Evolutionary conservation across 2,797 vertebrate species (phyloP), one percentile per base, ranked within the genome.

Genomic region (Tragelaphus eurycerus): DNA sequence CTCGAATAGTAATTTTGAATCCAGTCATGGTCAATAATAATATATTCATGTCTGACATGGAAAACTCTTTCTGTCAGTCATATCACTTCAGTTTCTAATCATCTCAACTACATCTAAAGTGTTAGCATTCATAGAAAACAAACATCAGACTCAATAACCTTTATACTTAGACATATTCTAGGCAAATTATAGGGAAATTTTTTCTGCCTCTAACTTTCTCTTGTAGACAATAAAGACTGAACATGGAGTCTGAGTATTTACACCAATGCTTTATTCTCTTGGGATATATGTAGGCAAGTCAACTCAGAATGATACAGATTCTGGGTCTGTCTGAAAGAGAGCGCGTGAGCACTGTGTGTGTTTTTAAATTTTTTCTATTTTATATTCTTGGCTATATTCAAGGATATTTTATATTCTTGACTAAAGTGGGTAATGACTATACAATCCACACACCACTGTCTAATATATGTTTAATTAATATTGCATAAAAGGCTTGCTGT

Each of bases 401-500:
- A 71, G 31, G 31, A 67, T 92, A 94, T 95, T 97, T 97, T 96
- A 92, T 97, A 94, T 92, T 92, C 87, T 95, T 95, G 79, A 94
- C 79, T 95, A 93, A 97, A 95, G 55, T 55, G 87, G 48, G 48
- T 97, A 74, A 85, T 59, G 78, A 62, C 12, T 94, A 84, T 60
- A 82, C 89, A 50, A 85, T 54, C 59, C 31, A 96, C 88, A 94
- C 3, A 87, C 81, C 57, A n/a, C 31, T 81, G 50, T 90, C 82
- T 97, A 64, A 92, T 97, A 98, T 71, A 60, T 71, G 76, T n/a
- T 79, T 59, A 92, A 97, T 98, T 98, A 98, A 98, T 96, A 93
- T 59, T 23, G 59, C 86, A 94, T 95, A 95, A 93, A 93, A 81
- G 93, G 74, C 62, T 97, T 98, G 93, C 97, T 98, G 93, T 95